These are phyloP conservation scores for Gopherus flavomarginatus DNA, from an alignment of 2,113 vertebrate genomes.

Conservation along the genomic window DNA sequence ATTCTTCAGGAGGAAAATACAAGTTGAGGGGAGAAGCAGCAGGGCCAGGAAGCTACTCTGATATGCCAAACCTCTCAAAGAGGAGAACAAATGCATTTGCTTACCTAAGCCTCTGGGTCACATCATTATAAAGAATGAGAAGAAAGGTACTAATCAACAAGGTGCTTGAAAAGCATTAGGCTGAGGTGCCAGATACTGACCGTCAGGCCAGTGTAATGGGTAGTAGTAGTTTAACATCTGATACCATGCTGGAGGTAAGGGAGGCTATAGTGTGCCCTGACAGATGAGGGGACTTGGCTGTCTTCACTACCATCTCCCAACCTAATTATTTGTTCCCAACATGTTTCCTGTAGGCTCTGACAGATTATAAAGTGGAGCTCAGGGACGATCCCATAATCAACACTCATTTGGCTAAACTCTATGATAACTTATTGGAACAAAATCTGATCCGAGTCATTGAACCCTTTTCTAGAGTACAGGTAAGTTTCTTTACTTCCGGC, in stretches of 20 bases:
- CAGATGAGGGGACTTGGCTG: background rate
- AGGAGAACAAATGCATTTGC: background rate
- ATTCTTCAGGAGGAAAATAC: background rate
- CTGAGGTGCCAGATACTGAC: background rate
- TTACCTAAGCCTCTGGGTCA: background rate
- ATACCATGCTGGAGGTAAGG: background rate
- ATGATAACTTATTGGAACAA: slow-evolving; percentile 97
- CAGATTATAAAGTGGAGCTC: slow-evolving; percentile 96
- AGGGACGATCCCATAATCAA: slow-evolving; percentile 97
- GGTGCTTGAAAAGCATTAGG: background rate
- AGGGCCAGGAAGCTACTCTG: background rate
- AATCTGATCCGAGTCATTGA: slow-evolving; percentile 99
- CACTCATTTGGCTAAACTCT: slow-evolving; percentile 95
- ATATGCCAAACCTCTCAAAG: accelerated
- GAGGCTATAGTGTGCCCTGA: background rate
- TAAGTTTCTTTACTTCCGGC: slow-evolving; percentile 38
- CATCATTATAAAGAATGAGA: background rate
- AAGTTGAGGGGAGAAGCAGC: background rate
- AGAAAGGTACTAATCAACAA: accelerated
- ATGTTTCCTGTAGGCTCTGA: slow-evolving; percentile 86
- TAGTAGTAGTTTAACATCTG: background rate
- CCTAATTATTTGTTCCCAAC: accelerated
- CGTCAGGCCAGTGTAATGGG: background rate
- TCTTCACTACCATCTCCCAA: background rate
- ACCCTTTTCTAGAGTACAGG: slow-evolving; percentile 99